Conservation (phyloP, 2,797 vertebrate species). For the Neosilurus hyrtlii region DNA sequence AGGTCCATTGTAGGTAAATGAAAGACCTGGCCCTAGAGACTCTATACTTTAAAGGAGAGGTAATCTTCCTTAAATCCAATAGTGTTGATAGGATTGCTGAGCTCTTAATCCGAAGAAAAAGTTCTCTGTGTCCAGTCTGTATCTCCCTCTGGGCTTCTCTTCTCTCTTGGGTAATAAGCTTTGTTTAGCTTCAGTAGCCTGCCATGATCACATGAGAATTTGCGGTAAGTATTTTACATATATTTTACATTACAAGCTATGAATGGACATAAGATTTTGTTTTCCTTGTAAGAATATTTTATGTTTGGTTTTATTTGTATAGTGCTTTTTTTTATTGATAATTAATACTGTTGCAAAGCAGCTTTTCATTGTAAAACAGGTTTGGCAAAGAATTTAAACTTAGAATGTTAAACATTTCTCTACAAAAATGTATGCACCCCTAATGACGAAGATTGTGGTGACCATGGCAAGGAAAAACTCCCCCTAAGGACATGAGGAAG, state of each 20-base stretch:
- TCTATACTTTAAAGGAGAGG: constrained; percentile 29
- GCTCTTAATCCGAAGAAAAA: constrained; percentile 53
- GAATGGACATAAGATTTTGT: constrained; percentile 66
- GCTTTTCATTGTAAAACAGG: too few species aligned
- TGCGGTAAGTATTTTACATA: constrained; percentile 53
- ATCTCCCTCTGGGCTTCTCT: constrained; percentile 23
- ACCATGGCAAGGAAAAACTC: too few species aligned
- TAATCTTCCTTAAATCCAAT: constrained; percentile 77
- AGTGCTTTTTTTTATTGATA: too few species aligned
- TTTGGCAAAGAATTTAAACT: too few species aligned
- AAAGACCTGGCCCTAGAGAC: background rate
- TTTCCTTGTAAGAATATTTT: constrained; percentile 74
- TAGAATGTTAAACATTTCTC: too few species aligned
- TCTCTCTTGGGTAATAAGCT: constrained; percentile 53
- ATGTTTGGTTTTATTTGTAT: too few species aligned
- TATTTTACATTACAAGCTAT: constrained; percentile 49
- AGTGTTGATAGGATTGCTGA: constrained; percentile 69
- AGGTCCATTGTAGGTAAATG: constrained; percentile 51
- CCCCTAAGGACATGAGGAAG: too few species aligned
- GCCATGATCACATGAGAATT: constrained; percentile 61
- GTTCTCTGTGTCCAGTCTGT: constrained; percentile 30
- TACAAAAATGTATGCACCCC: too few species aligned
- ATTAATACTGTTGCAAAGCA: too few species aligned
- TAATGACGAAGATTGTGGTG: too few species aligned
- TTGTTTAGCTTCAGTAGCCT: constrained; percentile 57